Percentiles rank a stretch among this genome's conserved stretches.
These are phyloP conservation scores for Gerris lacustris DNA, from an alignment of 2,888 invertebrate genomes.

Conservation along the genomic window DNA sequence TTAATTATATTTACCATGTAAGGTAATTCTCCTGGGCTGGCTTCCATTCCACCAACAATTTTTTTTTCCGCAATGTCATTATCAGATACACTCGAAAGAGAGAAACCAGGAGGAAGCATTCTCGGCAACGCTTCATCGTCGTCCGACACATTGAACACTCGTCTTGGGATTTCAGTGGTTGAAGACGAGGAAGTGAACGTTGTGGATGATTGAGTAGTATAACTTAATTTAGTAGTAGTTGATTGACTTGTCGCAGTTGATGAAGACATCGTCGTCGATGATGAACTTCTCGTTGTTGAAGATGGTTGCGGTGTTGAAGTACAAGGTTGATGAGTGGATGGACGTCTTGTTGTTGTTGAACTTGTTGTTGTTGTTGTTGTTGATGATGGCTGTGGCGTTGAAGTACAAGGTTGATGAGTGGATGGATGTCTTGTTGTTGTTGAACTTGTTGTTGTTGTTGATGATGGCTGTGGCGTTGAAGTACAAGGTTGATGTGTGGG, in stretches of 20 bases:
- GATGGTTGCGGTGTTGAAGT: neutral
- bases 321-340: too few species aligned
- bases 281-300: neutral
- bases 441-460: neutral
- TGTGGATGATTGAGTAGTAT: too few species aligned
- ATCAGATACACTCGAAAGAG: neutral
- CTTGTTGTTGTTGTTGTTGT: neutral
- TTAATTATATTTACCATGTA: neutral
- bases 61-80: neutral
- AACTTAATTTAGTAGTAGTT: too few species aligned
- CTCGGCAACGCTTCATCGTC: neutral
- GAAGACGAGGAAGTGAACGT: too few species aligned
- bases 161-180: too few species aligned
- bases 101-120: neutral
- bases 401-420: too few species aligned
- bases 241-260: too few species aligned
- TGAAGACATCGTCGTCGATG: neutral
- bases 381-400: neutral
- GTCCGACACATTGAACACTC: neutral
- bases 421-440: neutral
- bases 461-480: neutral
- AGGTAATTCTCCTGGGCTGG: neutral
- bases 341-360: neutral
- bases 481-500: too few species aligned
- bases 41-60: conserved; percentile 1